Evolutionary conservation across 1,140 invertebrate species (phyloP).

Genomic region (Atopsyche davidsoni): DNA sequence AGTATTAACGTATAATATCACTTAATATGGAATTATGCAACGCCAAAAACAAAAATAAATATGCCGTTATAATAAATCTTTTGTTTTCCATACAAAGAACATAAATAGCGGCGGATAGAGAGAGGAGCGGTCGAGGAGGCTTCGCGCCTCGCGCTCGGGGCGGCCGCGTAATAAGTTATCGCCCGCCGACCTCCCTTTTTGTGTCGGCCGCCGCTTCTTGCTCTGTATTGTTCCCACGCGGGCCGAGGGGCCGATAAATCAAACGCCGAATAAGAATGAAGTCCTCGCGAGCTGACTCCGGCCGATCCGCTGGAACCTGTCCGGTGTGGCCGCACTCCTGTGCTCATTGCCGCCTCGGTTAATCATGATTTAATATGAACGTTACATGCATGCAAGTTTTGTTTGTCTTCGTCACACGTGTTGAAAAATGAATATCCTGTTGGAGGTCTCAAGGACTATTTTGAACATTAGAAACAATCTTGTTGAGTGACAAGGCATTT

Average conservation of each 20-base stretch:
- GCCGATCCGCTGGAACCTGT: background rate
- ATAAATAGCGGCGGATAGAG: slow-evolving; percentile 23
- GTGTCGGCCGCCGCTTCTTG: no score
- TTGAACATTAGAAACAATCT: no score
- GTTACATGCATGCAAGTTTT: no score
- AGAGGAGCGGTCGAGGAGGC: slow-evolving; percentile 11
- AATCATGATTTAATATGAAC: no score
- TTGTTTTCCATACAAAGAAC: slow-evolving; percentile 30
- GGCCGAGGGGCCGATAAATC: no score
- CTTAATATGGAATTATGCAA: slow-evolving; percentile 32
- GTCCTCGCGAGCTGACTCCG: background rate
- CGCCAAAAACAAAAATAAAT: slow-evolving; percentile 29
- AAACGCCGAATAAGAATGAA: background rate
- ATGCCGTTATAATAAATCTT: slow-evolving; percentile 29
- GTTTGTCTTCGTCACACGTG: no score
- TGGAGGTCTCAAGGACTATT: no score
- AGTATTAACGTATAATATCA: slow-evolving; percentile 25
- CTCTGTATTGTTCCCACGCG: no score
- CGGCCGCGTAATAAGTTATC: slow-evolving; percentile 30
- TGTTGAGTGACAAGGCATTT: no score
- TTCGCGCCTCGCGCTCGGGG: slow-evolving; percentile 26
- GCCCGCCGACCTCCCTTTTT: slow-evolving; percentile 18
- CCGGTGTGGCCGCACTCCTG: background rate
- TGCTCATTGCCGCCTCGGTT: background rate
- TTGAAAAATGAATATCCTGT: no score